Conservation (phyloP, 1,140 invertebrate genomes). For the Hermatobates lingyangjiaoensis region DNA sequence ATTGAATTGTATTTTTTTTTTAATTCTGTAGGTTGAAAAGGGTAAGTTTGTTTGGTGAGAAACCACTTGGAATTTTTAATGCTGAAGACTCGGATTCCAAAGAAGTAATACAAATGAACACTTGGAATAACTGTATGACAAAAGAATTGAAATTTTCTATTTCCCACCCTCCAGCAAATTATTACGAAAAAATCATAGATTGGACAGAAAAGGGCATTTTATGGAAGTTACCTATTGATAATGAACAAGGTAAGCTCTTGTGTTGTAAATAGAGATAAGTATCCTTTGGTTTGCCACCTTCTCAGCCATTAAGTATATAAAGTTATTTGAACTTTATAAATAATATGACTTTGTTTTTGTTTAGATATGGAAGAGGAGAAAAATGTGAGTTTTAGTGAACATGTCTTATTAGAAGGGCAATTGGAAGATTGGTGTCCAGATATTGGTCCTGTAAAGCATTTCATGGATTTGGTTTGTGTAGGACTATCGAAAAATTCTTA, state of each 20-base stretch:
- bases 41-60: constrained; percentile 12
- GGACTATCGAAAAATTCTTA: constrained; percentile 91
- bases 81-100: constrained; percentile 21
- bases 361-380: constrained; percentile 58
- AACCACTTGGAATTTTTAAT: constrained; percentile 14
- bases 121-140: constrained; percentile 45
- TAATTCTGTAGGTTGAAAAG: too few relatives aligned
- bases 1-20: too few relatives aligned
- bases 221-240: constrained; percentile 94
- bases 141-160: constrained; percentile 41
- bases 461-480: constrained; percentile 88
- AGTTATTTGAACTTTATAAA: too few relatives aligned
- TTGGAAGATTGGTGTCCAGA: constrained; percentile 74
- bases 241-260: constrained; percentile 67
- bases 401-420: constrained; percentile 78
- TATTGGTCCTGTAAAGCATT: constrained; percentile 76
- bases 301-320: too few relatives aligned
- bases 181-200: constrained; percentile 78
- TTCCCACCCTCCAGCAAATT: constrained; percentile 59
- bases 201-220: constrained; percentile 90
- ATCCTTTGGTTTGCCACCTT: too few relatives aligned
- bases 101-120: constrained; percentile 28
- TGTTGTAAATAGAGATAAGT: too few relatives aligned
- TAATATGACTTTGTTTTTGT: constrained; percentile 18
- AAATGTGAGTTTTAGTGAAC: constrained; percentile 68